Conservation (phyloP, 2,113 vertebrate species). For the Cephalopterus ornatus region DNA sequence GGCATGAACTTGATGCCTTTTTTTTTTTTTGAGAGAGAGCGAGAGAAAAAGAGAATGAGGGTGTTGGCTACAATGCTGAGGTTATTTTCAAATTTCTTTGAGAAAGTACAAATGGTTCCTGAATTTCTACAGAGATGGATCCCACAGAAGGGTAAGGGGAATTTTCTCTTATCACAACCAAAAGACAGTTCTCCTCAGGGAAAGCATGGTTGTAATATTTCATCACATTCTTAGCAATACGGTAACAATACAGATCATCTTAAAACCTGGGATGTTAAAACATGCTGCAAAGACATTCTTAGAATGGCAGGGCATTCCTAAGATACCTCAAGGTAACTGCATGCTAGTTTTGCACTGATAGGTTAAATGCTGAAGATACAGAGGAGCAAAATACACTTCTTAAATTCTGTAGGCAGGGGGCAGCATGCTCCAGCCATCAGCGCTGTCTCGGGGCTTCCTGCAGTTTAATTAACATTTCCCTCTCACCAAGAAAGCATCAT, state of each 20-base stretch:
- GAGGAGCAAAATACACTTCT: constrained; percentile 16
- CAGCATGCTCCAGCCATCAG: constrained; percentile 70
- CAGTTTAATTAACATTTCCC: not conserved
- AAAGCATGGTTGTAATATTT: not conserved
- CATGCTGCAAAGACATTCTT: not conserved
- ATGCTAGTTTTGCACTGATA: not conserved
- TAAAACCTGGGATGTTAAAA: not conserved
- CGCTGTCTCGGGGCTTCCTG: not conserved
- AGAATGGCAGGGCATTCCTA: not conserved
- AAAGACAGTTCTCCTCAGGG: not conserved
- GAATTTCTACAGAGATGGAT: not conserved
- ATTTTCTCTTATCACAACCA: not conserved
- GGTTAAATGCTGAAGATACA: not conserved
- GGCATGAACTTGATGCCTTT: not conserved
- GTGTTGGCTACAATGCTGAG: not conserved
- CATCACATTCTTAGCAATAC: not conserved
- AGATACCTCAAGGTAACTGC: not conserved
- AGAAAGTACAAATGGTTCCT: not conserved
- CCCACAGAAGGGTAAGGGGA: not conserved
- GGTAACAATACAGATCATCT: not conserved
- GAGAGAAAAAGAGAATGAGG: not conserved
- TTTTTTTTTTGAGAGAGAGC: not conserved
- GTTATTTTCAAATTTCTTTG: not conserved
- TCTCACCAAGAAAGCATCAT: not conserved
- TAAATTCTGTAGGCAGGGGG: constrained; percentile 72